phyloP scores from a whole-genome alignment of 2,888 invertebrate species.

The Ferrisia virgata region DNA sequence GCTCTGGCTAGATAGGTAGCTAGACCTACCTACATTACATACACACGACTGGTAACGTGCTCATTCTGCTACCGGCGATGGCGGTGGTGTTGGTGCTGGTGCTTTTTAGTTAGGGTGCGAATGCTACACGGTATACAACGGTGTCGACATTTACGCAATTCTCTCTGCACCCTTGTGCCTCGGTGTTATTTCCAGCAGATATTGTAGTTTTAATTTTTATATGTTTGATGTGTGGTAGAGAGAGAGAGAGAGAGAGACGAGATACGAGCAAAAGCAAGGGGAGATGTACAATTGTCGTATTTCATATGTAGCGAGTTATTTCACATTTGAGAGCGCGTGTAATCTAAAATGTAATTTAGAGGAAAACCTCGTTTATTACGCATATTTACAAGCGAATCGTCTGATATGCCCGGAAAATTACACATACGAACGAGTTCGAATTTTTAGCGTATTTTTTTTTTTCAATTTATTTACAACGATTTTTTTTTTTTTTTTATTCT shows the following conservation, averaged over 20 bases:
- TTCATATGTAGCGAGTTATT: neutral
- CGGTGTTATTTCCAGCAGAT: neutral
- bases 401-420: neutral
- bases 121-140: neutral
- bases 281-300: neutral
- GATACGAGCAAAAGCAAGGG: neutral
- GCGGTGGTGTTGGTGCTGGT: neutral
- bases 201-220: neutral
- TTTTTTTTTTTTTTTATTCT: neutral
- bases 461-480: neutral
- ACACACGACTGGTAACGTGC: too few relatives aligned
- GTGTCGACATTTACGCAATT: neutral
- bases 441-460: neutral
- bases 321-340: neutral
- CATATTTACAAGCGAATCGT: neutral
- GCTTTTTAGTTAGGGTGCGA: neutral
- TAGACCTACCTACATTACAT: too few relatives aligned
- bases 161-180: neutral
- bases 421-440: neutral
- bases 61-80: too few relatives aligned
- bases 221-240: neutral
- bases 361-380: neutral
- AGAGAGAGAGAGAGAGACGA: neutral
- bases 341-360: neutral
- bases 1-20: too few relatives aligned